Percentiles rank a stretch among this genome's conserved stretches.
Evolutionary conservation across 2,113 vertebrate genomes (phyloP).

Genomic region (Hippocampus abdominalis): DNA sequence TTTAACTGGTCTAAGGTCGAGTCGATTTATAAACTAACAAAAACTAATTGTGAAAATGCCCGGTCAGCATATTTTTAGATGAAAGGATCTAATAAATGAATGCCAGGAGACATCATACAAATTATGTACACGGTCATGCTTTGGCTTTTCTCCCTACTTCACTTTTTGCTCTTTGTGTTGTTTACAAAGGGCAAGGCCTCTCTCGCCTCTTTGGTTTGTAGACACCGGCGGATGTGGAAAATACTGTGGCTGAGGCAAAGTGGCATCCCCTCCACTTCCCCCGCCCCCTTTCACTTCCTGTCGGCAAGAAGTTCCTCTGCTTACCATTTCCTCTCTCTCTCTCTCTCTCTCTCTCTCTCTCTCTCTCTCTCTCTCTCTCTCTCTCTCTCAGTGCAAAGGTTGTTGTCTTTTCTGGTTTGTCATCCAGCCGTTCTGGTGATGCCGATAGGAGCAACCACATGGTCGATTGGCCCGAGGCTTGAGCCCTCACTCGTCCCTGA

Average conservation of each 20-base stretch:
- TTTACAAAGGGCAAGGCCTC: conserved; percentile 52
- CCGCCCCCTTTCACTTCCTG: conserved; percentile 75
- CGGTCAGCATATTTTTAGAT: background rate
- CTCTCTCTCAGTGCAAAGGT: conserved; percentile 67
- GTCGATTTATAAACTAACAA: too few relatives aligned
- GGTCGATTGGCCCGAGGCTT: too few relatives aligned
- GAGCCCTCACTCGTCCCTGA: too few relatives aligned
- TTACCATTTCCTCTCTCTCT: conserved; percentile 74
- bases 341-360: conserved; percentile 28
- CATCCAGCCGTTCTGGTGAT: conserved; percentile 31
- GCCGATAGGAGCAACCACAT: conserved; percentile 31
- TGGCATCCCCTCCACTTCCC: conserved; percentile 48
- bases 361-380: conserved; percentile 31
- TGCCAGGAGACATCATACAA: too few relatives aligned
- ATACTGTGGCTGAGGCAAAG: conserved; percentile 73
- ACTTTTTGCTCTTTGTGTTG: conserved; percentile 20
- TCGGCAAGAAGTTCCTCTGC: conserved; percentile 81
- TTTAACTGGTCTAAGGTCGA: too few relatives aligned
- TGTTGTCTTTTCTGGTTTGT: conserved; percentile 49
- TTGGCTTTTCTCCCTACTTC: background rate
- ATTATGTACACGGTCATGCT: background rate
- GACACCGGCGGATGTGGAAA: conserved; percentile 76
- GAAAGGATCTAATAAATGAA: background rate
- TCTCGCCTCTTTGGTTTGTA: conserved; percentile 67
- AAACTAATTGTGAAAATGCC: too few relatives aligned